A percentile compares a stretch with the other conserved stretches of the same genome.
phyloP scores from a whole-genome alignment of 30 jellyfish, hydroid and myxozoan species.

The Aurelia coerulea region DNA sequence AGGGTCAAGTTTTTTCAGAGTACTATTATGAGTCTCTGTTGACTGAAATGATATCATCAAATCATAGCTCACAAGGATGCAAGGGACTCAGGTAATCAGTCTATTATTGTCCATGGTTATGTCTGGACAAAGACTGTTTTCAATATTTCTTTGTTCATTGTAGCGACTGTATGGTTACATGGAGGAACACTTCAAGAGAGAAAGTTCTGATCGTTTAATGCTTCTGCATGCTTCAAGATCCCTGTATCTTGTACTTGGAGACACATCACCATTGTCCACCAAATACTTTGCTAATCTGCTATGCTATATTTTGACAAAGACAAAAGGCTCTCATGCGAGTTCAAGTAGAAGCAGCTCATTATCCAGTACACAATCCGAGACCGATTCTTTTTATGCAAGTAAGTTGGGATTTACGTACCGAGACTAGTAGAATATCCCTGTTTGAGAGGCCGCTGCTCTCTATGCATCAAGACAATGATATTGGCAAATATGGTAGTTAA shows the following conservation, averaged over 20 bases:
- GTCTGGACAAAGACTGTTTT: too few relatives aligned
- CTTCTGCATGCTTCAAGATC: constrained; percentile 73
- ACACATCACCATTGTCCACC: constrained; percentile 80
- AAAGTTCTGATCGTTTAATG: constrained; percentile 77
- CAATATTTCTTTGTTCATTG: too few relatives aligned
- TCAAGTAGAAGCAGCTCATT: constrained; percentile 51
- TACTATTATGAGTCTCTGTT: too few relatives aligned
- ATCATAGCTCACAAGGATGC: too few relatives aligned
- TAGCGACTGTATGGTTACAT: constrained; percentile 71
- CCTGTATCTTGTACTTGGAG: constrained; percentile 56
- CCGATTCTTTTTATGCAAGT: constrained; percentile 34
- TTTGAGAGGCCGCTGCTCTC: neutral
- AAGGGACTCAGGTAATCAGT: too few relatives aligned
- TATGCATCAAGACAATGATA: too few relatives aligned
- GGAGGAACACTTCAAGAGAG: constrained; percentile 81
- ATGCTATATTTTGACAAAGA: constrained; percentile 34
- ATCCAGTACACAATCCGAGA: constrained; percentile 45
- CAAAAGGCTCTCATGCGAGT: constrained; percentile 21
- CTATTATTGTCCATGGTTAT: too few relatives aligned
- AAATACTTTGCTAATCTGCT: constrained; percentile 67
- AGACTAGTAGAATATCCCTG: neutral
- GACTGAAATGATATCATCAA: too few relatives aligned
- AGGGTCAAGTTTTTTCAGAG: too few relatives aligned
- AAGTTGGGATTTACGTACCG: neutral
- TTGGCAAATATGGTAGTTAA: too few relatives aligned